Percentiles rank a stretch among this genome's conserved stretches.
Evolutionary conservation across 1,140 invertebrate genomes (phyloP).

Genomic region (Uloborus diversus): DNA sequence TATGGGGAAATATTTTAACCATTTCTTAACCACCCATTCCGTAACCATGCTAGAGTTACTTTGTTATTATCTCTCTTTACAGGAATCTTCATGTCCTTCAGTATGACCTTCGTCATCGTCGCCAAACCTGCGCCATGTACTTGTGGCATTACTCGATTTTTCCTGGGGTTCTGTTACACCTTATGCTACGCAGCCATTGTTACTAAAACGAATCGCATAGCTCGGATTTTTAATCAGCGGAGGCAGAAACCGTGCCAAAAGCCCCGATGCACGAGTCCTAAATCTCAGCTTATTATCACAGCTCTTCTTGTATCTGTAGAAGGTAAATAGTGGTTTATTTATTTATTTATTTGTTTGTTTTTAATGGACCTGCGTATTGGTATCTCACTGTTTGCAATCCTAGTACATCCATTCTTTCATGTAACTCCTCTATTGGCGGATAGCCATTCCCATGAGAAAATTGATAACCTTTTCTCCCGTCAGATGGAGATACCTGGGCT

Average conservation of each 20-base stretch:
- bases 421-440: no score
- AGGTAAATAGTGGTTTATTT: conserved; percentile 58
- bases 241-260: conserved; percentile 63
- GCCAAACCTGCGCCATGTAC: conserved; percentile 66
- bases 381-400: no score
- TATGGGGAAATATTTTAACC: no score
- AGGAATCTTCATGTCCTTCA: conserved; percentile 69
- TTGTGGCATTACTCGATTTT: conserved; percentile 70
- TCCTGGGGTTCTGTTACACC: conserved; percentile 69
- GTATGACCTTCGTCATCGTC: conserved; percentile 71
- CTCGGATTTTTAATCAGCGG: conserved; percentile 69
- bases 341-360: conserved; percentile 40
- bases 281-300: conserved; percentile 70
- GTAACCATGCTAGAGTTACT: no score
- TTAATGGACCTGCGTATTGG: no score
- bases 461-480: no score
- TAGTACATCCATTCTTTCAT: no score
- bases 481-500: no score
- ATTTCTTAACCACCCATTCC: no score
- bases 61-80: background rate
- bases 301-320: conserved; percentile 69
- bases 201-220: conserved; percentile 72
- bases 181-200: conserved; percentile 72
- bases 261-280: conserved; percentile 68
- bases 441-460: no score